Base-by-base conservation (phyloP, 2,888 invertebrate species). In the Parnassius orleans region DNA sequence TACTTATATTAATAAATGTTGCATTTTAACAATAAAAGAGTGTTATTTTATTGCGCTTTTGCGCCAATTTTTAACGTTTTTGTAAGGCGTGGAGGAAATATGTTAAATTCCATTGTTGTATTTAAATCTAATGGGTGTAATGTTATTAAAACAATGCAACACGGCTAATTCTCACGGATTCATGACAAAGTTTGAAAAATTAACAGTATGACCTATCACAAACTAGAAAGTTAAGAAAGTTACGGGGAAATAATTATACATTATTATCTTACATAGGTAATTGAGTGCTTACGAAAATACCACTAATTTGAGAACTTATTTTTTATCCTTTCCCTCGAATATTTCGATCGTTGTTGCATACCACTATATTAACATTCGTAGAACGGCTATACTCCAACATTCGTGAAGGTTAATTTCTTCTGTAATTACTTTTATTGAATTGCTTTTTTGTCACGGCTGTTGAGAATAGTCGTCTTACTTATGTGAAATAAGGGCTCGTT, bases 11-110 rank as follows among this genome's bases (percentile, higher is more conserved):
- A 61, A 41, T 43, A 15, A 51, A 58, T 53, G 51, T 63, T 63
- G 63, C 58, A 55, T 42, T 52, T 56, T 55, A 55, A 52, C 12
- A 56, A 55, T 47, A 55, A 53, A 57, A 19, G 46, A n/a, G 42
- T 59, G 33, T 59, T 47, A 59, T 63, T 63, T 55, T 47, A 42
- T 52, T 55, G 51, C 59, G 63, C 63, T 63, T 63, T 63, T 63
- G 63, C 63, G 63, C 59, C 53, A 58, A 42, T 59, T 54, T 44
- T 19, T 58, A 58, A 12, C 14, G 33, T 51, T 57, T 48, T 53
- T 57, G 48, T 59, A 60, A 60, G 44, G 57, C 53, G 48, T 48
- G n/a, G 50, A 44, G 48, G 44, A 57, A 57, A 54, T 63, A 56
- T 33, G 48, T 63, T 53, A 63, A 47, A 42, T 48, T 52, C 9